Percentiles rank a stretch among this genome's conserved stretches.
Evolutionary conservation across 2,113 vertebrate genomes (phyloP).

Genomic region (Odontophorus gujanensis): DNA sequence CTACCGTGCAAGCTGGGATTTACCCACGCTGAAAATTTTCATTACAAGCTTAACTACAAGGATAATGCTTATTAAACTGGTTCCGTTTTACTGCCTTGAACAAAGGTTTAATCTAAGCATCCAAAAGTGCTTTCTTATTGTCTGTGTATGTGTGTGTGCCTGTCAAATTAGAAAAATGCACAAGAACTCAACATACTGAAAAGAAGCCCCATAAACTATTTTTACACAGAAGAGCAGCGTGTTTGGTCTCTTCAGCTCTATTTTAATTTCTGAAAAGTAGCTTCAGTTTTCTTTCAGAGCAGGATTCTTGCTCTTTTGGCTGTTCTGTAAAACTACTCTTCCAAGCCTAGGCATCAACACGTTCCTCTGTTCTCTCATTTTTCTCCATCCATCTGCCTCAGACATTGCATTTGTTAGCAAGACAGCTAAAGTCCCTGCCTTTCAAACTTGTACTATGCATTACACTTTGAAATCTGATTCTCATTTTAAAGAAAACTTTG

Average conservation of each 20-base stretch:
- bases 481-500: slow-evolving; percentile 25
- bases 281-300: neutral
- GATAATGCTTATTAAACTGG: neutral
- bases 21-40: neutral
- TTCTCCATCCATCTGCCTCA: neutral
- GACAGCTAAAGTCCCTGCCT: neutral
- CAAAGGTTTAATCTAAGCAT: neutral
- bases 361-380: neutral
- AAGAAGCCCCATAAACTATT: neutral
- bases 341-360: neutral
- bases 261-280: neutral
- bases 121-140: neutral
- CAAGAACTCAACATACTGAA: neutral
- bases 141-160: neutral
- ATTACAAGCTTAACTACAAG: neutral
- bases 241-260: neutral
- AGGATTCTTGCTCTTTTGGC: neutral
- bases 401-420: neutral
- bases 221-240: neutral
- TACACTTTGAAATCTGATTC: neutral
- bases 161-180: neutral
- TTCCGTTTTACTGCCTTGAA: neutral
- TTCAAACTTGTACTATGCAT: slow-evolving; percentile 18
- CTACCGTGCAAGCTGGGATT: neutral
- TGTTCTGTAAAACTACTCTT: neutral